phyloP scores from a whole-genome alignment of 1,140 invertebrate species.

The Teleogryllus occipitalis region DNA sequence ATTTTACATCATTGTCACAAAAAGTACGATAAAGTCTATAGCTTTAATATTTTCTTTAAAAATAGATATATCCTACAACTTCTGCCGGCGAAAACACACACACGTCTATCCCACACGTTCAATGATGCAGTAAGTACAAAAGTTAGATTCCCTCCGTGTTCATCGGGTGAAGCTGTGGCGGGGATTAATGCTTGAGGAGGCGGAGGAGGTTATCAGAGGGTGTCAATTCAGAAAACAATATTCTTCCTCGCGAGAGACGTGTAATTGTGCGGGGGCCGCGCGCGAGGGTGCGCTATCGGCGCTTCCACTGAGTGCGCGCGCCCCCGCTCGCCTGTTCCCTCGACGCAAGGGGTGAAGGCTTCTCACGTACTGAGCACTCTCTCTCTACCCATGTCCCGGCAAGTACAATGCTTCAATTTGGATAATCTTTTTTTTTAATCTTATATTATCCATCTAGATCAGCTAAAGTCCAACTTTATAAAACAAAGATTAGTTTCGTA shows the following conservation, averaged over 20 bases:
- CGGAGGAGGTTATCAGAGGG: neutral
- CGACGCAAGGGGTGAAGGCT: neutral
- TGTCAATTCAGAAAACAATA: neutral
- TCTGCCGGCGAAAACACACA: no score
- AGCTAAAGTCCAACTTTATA: no score
- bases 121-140: neutral
- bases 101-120: neutral
- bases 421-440: no score
- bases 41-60: no score
- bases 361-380: neutral
- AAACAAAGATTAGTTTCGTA: no score
- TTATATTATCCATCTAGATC: no score
- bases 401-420: no score
- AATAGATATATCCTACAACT: no score
- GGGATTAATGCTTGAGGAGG: neutral
- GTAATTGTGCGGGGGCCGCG: neutral
- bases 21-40: no score
- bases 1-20: no score
- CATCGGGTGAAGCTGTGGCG: neutral
- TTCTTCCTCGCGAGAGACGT: neutral
- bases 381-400: neutral
- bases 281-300: neutral
- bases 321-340: no score
- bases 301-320: neutral
- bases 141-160: neutral